These are phyloP conservation scores for Sinopyrophorus schimmeli DNA, from an alignment of 2,888 invertebrate species.

Conservation along the genomic window DNA sequence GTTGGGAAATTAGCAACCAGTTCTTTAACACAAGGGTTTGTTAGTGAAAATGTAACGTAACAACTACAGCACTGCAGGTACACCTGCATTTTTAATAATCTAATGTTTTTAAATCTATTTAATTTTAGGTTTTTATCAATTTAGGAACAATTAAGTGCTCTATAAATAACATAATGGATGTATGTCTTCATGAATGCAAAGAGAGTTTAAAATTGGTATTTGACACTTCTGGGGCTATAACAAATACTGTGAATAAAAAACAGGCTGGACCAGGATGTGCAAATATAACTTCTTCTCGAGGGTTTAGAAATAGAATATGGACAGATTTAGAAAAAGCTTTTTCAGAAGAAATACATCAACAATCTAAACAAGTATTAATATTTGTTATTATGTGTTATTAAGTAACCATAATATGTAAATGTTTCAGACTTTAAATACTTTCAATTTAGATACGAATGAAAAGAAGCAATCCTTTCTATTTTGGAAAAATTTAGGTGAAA, in stretches of 20 bases:
- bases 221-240: conserved; percentile 50
- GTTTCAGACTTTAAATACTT: conserved; percentile 56
- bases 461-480: conserved; percentile 58
- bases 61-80: conserved; percentile 69
- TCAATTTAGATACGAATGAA: conserved; percentile 57
- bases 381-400: too few species aligned
- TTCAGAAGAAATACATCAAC: conserved; percentile 71
- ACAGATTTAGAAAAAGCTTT: conserved; percentile 85
- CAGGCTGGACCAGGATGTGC: conserved; percentile 62
- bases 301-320: conserved; percentile 76
- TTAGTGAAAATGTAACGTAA: conserved; percentile 71
- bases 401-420: too few species aligned
- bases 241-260: conserved; percentile 37
- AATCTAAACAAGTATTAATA: conserved; percentile 70
- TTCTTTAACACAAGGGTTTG: conserved; percentile 78
- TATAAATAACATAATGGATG: conserved; percentile 59
- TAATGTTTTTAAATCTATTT: too few species aligned
- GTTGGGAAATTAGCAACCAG: conserved; percentile 79
- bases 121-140: conserved; percentile 53
- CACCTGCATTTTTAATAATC: too few species aligned
- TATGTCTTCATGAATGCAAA: conserved; percentile 58
- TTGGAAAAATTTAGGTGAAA: conserved; percentile 58
- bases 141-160: conserved; percentile 57
- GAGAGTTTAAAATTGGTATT: conserved; percentile 59
- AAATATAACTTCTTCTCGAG: conserved; percentile 52